Base-by-base conservation (phyloP, 30 jellyfish, hydroid and myxozoan genomes). In the Cassiopea xamachana region DNA sequence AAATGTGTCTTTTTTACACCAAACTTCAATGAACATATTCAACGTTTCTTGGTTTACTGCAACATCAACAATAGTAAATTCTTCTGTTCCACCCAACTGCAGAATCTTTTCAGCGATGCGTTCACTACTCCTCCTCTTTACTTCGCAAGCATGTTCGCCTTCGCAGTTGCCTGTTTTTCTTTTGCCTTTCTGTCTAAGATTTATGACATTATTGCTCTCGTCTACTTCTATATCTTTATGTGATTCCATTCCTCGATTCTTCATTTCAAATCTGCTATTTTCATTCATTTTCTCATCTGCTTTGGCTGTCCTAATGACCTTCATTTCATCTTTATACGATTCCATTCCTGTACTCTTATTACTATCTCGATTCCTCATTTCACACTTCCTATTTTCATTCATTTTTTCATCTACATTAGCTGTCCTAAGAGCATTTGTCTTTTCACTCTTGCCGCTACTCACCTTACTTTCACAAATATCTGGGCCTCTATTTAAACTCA, bases 51-150 rank as follows among this genome's bases (percentile, higher is more conserved):
- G 74, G 59, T 75, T 71, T 43, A 69, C 44, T 6, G 92, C 87
- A 46, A 92, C 97, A 89, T 96, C 98, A 79, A 96, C 84, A 48
- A 96, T 89, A 4, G 81, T 72, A 75, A 96, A 89, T 8, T 84
- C 86, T 43, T 78, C 96, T 7, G 49, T 80, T 17, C 46, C 43
- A 75, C 80, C 88, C 7, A 45, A 14, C 10, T 46, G 69, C 17
- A 49, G 61, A 16, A 48, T 68, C 48, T 79, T 75, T 48, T 18
- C 49, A 2, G 87, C 93, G 19, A 86, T 74, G 13, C 93, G 88
- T 17, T 60, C 87, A 68, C 93, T 86, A 70, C 87, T 86, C 45
- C 93, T 64, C 58, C 87, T 60, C 82, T 77, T 83, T 1, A 12
- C 45, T 16, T 48, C 87, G 7, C 55, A 7, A 64, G 43, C 80